These are phyloP conservation scores for Pammene fasciana DNA, from an alignment of 2,888 invertebrate species.

Conservation along the genomic window DNA sequence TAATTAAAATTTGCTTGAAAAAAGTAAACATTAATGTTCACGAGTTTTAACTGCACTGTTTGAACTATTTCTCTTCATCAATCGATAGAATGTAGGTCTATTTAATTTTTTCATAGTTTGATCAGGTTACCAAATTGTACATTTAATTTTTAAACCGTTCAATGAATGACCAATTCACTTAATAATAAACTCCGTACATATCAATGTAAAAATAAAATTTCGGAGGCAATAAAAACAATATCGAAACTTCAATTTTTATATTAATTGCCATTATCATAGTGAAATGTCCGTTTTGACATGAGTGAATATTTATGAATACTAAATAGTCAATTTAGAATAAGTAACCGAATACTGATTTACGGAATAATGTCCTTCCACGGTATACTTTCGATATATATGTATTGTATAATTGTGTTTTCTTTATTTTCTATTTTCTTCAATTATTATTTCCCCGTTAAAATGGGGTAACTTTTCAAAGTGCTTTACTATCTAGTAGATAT, in stretches of 20 bases:
- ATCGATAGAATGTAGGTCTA: slow-evolving; percentile 17
- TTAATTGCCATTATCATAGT: slow-evolving; percentile 27
- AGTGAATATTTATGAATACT: slow-evolving; percentile 45
- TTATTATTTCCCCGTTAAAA: slow-evolving; percentile 60
- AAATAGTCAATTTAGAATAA: slow-evolving; percentile 79
- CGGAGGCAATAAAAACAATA: slow-evolving; percentile 73
- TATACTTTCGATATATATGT: slow-evolving; percentile 37
- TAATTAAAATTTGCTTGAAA: not conserved
- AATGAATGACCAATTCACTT: slow-evolving; percentile 56
- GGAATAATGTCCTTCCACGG: slow-evolving; percentile 42
- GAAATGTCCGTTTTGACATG: slow-evolving; percentile 39
- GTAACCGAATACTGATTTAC: slow-evolving; percentile 51
- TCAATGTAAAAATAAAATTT: slow-evolving; percentile 67
- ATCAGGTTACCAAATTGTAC: slow-evolving; percentile 30
- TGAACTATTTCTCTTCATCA: slow-evolving; percentile 44
- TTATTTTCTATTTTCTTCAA: slow-evolving; percentile 38
- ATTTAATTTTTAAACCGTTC: slow-evolving; percentile 47
- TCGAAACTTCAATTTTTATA: slow-evolving; percentile 46
- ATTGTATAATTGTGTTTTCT: slow-evolving; percentile 35
- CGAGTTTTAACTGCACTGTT: slow-evolving; percentile 15
- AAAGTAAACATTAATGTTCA: slow-evolving; percentile 26
- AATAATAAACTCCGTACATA: slow-evolving; percentile 71
- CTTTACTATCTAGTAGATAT: slow-evolving; percentile 83
- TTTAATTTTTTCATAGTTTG: slow-evolving; percentile 37
- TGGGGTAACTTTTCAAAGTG: slow-evolving; percentile 81